Base-by-base conservation (phyloP, 2,888 invertebrate genomes). In the Clistopyga incitator region DNA sequence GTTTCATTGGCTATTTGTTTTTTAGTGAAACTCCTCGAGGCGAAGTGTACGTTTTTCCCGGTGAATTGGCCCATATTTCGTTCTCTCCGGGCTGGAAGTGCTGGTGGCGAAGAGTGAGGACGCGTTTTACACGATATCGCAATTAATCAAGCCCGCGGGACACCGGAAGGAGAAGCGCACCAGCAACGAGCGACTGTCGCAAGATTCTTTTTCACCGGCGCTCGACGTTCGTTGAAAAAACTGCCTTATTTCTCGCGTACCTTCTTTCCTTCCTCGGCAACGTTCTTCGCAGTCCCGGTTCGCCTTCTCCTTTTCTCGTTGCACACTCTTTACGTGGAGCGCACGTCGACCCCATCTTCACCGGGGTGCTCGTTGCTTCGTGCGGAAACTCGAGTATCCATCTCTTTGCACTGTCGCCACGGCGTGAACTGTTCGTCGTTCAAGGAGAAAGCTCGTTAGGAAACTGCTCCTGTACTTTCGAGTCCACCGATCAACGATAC, bases 101-200 rank as follows among this genome's bases (percentile, higher is more conserved):
- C 68, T 75, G 61, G 78, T 80, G 78, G 80, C 61, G 65, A 74
- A 64, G 61, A 61, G 74, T 64, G 78, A 74, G 74, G 64, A 72
- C 56, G 67, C 54, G 64, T 78, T 84, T 81, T 64, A 84, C 80
- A 77, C 77, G 80, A 84, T 81, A 80, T 80, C 74, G 80, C 84
- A 84, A 84, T 84, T 84, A 84, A 84, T 84, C 84, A 81, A 81
- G 80, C 78, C 77, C 64, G 34, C 15, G 56, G 68, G 52, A 67
- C 64, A 59, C 13, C 23, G 80, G 56, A 68, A 56, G 59, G 52
- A 52, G 54, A 68, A 13, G 34, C 45, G 45, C 72, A 68, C 13
- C 23, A 34, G 45, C 72, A 42, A 72, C 23, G 74, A 77, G 74
- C 80, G 56, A 61, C 47, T 74, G 77, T 84, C 64, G 42, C 77